These are phyloP conservation scores for Diprion similis DNA, from an alignment of 1,140 invertebrate species.

Conservation along the genomic window DNA sequence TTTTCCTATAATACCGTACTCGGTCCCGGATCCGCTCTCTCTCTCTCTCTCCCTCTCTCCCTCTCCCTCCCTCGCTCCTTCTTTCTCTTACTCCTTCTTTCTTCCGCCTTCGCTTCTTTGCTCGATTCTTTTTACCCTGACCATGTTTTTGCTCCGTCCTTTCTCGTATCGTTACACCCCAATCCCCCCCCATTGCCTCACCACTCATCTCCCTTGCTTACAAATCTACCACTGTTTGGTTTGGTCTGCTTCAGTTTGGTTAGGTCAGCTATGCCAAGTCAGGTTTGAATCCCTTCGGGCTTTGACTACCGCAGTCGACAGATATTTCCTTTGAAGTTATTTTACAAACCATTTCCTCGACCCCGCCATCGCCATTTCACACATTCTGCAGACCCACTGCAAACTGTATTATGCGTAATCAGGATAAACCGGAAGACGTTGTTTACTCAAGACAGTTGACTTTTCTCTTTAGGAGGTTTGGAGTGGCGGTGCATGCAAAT, in stretches of 20 bases:
- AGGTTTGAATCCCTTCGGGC: neutral
- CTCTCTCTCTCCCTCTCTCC: neutral
- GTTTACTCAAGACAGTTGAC: no score
- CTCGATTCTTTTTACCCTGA: conserved; percentile 22
- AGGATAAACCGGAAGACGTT: no score
- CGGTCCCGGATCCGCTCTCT: conserved; percentile 1
- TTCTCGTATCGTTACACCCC: conserved; percentile 6
- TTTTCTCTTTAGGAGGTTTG: no score
- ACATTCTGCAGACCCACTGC: no score
- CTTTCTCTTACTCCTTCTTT: conserved; percentile 20
- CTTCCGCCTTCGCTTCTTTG: conserved; percentile 22
- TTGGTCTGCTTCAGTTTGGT: conserved; percentile 2
- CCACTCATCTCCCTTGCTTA: neutral
- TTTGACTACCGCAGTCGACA: no score
- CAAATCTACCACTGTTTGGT: conserved; percentile 7
- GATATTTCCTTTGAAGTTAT: no score
- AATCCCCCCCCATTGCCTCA: neutral
- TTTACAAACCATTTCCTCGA: no score
- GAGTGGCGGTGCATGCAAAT: no score
- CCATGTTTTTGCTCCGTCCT: conserved; percentile 22
- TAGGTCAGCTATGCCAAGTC: neutral
- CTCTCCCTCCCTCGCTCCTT: conserved; percentile 8
- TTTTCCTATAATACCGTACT: neutral
- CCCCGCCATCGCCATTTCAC: no score
- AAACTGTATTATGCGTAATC: no score